Conservation (phyloP, 2,113 vertebrate species). For the Esox niger region DNA sequence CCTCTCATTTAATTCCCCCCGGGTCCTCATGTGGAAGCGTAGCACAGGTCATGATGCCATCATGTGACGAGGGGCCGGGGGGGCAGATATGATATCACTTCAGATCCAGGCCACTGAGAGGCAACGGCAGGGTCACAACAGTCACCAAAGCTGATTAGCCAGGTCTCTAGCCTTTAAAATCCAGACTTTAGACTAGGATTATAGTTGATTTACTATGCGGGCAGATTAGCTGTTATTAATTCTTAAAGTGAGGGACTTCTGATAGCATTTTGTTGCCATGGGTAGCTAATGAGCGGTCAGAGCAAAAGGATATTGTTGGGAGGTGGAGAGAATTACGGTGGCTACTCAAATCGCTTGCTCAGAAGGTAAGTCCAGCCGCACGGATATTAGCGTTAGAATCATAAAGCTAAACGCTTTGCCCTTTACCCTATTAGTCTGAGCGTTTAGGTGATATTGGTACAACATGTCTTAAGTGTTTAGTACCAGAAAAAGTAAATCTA, state of each 20-base stretch:
- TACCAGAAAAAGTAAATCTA: neutral
- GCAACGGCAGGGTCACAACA: slow-evolving; percentile 63
- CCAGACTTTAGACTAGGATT: slow-evolving; percentile 48
- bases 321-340: neutral
- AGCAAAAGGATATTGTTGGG: slow-evolving; percentile 1
- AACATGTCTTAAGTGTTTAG: slow-evolving; percentile 14
- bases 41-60: slow-evolving; percentile 5
- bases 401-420: neutral
- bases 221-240: slow-evolving; percentile 73
- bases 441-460: slow-evolving; percentile 1
- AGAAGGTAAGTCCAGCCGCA: slow-evolving; percentile 27
- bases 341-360: slow-evolving; percentile 17
- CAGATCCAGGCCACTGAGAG: slow-evolving; percentile 49
- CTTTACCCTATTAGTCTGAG: neutral
- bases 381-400: slow-evolving; percentile 33
- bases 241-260: slow-evolving; percentile 66
- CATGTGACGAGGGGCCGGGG: slow-evolving; percentile 47
- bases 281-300: slow-evolving; percentile 66
- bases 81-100: slow-evolving; percentile 71
- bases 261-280: slow-evolving; percentile 64
- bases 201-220: slow-evolving; percentile 60
- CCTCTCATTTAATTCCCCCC: slow-evolving; percentile 41
- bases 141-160: slow-evolving; percentile 70
- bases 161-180: slow-evolving; percentile 38
- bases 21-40: neutral